These are phyloP conservation scores for Ctena decussata DNA, from an alignment of 2,888 invertebrate species.

Conservation along the genomic window DNA sequence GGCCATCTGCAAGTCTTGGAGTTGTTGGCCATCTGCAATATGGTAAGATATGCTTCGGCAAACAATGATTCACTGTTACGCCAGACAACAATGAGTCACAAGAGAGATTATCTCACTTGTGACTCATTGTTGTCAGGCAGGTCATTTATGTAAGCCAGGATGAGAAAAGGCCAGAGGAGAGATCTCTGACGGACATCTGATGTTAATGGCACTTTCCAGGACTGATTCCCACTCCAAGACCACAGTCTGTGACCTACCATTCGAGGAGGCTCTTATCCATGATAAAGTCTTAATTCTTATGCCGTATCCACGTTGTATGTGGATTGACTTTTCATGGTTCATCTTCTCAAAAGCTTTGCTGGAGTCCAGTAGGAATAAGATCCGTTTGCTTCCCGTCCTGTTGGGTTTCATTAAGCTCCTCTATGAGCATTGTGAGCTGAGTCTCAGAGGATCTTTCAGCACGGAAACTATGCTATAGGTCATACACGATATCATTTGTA, in stretches of 20 bases:
- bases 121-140: too few species aligned
- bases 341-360: background rate
- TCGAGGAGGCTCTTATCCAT: background rate
- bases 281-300: background rate
- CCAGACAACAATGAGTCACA: too few species aligned
- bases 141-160: too few species aligned
- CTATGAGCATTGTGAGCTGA: background rate
- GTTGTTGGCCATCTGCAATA: too few species aligned
- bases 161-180: too few species aligned
- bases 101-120: too few species aligned
- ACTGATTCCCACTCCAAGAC: background rate
- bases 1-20: too few species aligned
- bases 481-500: background rate
- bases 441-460: background rate
- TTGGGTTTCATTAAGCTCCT: background rate
- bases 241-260: slow-evolving; percentile 1
- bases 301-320: background rate
- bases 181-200: too few species aligned
- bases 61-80: too few species aligned
- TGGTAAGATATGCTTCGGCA: too few species aligned
- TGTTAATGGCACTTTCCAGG: too few species aligned
- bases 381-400: background rate
- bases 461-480: background rate
- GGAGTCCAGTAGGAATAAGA: background rate
- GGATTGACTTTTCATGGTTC: background rate